Evolutionary conservation across 1,140 invertebrate species (phyloP), one percentile per base, ranked within the genome.

Genomic region (Acyrthosiphon pisum): DNA sequence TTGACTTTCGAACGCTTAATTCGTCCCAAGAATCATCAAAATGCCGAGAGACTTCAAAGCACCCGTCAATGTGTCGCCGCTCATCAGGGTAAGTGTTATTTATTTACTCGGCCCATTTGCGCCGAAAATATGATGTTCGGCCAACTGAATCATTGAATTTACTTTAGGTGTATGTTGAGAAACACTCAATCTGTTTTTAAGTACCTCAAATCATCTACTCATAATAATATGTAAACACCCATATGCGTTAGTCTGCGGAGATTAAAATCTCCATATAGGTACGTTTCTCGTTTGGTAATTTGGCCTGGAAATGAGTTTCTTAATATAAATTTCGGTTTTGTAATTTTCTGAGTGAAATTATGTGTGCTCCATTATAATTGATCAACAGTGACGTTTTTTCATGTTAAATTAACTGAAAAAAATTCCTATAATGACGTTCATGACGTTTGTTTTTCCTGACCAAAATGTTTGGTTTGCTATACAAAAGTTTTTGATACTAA

Each of bases 21-120:
- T 50, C n/a, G 20, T 41, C 14, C 18, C 48, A 6, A 9, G 30
- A 90, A 23, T 90, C 8, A 14, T 23, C 84, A 41, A 18, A 9
- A 88, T 89, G 93, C 22, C 68, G 22, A 37, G 93, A 41, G 93
- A 93, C 22, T 93, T 90, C 23, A 93, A 93, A 87, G 81, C 94
- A n/a, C 93, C 94, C 0, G 93, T 94, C 8, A 94, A 94, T 11
- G 94, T 94, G 87, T 94, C 94, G 37, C 94, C 94, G 6, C 87
- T 94, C 22, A 94, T 94, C 68, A 93, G 91, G 68, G 94, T 94
- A 93, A 94, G 93, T 76, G 60, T 76, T n/a, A 41, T 68, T 76
- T 76, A 18, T 76, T 14, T n/a, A 76, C 11, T 6, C 60, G 6
- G n/a, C n/a, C 60, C 11, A 76, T n/a, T 76, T n/a, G 30, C 9